Evolutionary conservation across 2,888 invertebrate species (phyloP).

Genomic region (Brachycybe producta): DNA sequence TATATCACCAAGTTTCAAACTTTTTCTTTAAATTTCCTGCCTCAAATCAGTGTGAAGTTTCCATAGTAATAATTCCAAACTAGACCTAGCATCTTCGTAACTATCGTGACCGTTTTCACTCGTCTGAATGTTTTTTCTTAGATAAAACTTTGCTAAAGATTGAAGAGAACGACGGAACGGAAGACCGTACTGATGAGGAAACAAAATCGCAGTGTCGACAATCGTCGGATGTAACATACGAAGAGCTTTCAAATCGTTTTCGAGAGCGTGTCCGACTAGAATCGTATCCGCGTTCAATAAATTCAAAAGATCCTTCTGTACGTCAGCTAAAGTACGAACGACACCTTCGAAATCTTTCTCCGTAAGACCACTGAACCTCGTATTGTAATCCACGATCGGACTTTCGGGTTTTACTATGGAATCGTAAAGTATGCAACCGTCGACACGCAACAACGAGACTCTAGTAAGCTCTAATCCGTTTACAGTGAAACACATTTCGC

Average conservation of each 20-base stretch:
- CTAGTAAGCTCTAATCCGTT: conserved; percentile 26
- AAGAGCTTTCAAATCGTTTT: conserved; percentile 37
- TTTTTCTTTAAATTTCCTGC: background rate
- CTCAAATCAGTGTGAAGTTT: conserved; percentile 25
- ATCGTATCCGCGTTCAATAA: conserved; percentile 53
- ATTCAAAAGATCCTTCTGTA: conserved; percentile 24
- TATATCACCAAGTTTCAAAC: background rate
- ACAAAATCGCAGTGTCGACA: conserved; percentile 37
- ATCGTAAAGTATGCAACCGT: conserved; percentile 24
- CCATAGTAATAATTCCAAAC: conserved; percentile 35
- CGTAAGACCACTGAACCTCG: conserved; percentile 36
- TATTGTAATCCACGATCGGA: conserved; percentile 26
- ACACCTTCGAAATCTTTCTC: conserved; percentile 31
- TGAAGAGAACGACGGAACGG: conserved; percentile 36
- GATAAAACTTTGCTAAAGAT: conserved; percentile 31
- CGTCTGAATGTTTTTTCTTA: conserved; percentile 36
- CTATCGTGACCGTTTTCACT: conserved; percentile 37
- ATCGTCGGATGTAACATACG: conserved; percentile 29
- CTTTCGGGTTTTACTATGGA: conserved; percentile 23
- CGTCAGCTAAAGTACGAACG: conserved; percentile 26
- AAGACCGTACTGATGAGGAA: conserved; percentile 34
- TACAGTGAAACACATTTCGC: conserved; percentile 27
- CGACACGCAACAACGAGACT: conserved; percentile 22
- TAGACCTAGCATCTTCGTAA: conserved; percentile 36
- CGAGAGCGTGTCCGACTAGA: conserved; percentile 38